These are phyloP conservation scores for Idaea dimidiata DNA, from an alignment of 2,888 invertebrate species.

Conservation along the genomic window DNA sequence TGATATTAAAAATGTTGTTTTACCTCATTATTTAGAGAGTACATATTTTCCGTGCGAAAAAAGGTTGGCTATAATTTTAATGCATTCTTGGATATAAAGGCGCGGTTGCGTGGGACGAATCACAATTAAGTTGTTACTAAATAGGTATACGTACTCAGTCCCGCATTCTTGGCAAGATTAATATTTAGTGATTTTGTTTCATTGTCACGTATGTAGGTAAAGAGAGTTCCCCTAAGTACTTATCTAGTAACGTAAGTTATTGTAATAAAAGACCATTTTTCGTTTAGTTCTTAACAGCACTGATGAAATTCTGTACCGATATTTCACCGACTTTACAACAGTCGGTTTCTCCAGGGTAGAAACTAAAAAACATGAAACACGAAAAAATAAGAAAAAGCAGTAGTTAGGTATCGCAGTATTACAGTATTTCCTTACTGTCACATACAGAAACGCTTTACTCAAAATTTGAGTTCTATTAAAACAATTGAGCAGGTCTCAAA, in stretches of 20 bases:
- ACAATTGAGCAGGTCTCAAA: no score
- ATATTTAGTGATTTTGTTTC: conserved; percentile 13
- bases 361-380: no score
- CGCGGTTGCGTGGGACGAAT: conserved; percentile 58
- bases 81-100: conserved; percentile 60
- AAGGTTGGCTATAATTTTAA: conserved; percentile 61
- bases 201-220: conserved; percentile 8
- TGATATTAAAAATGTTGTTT: conserved; percentile 21
- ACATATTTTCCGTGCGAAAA: conserved; percentile 59
- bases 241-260: neutral
- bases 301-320: no score
- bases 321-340: no score
- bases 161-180: conserved; percentile 35
- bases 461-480: no score
- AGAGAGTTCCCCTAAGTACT: conserved; percentile 6
- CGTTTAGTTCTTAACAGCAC: no score
- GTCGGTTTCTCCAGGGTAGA: no score
- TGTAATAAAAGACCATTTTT: no score
- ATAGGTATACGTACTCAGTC: conserved; percentile 40
- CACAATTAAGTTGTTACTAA: conserved; percentile 53
- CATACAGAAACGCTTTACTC: no score
- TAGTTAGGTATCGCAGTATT: no score
- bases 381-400: no score
- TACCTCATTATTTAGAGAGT: conserved; percentile 52
- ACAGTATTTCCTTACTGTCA: no score